A percentile compares a stretch with the other conserved stretches of the same genome.
phyloP scores from a whole-genome alignment of 2,888 invertebrate species.

The Norana najaformis region DNA sequence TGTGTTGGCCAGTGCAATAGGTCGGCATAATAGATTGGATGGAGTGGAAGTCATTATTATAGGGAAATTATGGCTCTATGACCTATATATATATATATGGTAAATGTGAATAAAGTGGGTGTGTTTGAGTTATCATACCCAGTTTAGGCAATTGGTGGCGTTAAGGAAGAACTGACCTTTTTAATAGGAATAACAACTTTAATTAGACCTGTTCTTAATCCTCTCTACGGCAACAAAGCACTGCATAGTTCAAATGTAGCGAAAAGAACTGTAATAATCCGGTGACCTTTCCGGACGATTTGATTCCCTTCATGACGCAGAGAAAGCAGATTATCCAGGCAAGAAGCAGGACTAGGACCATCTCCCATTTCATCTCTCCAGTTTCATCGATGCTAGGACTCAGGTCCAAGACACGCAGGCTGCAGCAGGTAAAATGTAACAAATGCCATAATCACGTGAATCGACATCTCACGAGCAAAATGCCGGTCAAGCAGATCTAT shows the following conservation, averaged over 20 bases:
- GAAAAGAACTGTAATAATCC: neutral
- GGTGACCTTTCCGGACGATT: constrained; percentile 47
- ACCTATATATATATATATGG: no score
- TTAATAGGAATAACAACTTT: neutral
- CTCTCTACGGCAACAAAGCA: neutral
- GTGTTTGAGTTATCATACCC: neutral
- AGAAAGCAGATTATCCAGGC: constrained; percentile 49
- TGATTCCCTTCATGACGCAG: constrained; percentile 49
- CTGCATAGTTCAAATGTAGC: neutral
- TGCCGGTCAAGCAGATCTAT: no score
- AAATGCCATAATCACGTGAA: neutral
- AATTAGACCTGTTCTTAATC: neutral
- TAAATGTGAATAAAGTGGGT: no score
- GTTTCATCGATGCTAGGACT: constrained; percentile 40
- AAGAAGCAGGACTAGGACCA: constrained; percentile 44
- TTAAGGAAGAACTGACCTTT: neutral
- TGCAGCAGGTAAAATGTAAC: constrained; percentile 7
- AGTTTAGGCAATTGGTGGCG: neutral
- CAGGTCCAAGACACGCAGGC: constrained; percentile 38
- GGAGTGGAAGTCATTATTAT: no score
- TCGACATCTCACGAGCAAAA: neutral
- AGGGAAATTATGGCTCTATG: no score
- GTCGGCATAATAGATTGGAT: no score
- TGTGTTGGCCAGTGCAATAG: no score
- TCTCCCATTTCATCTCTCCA: constrained; percentile 61